These are phyloP conservation scores for Anneissia japonica DNA, from an alignment of 35 echinoderm and acorn worm species.

Conservation along the genomic window DNA sequence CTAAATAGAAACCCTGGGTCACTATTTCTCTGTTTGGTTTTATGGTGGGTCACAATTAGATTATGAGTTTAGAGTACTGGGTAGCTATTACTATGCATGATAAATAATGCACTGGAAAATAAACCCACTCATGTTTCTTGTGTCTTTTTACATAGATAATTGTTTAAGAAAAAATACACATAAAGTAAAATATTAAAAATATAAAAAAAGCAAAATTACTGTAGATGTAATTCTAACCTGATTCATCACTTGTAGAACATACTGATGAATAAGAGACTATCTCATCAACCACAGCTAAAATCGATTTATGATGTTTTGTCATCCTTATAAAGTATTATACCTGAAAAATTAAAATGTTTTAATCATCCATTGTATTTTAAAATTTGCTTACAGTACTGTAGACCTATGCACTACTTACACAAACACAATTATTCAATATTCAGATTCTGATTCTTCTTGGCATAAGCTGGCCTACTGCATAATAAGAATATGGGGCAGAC, in stretches of 20 bases:
- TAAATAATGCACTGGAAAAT: not conserved
- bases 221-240: constrained; percentile 41
- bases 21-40: too few relatives aligned
- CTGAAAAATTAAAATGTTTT: too few relatives aligned
- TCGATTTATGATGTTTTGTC: constrained; percentile 23
- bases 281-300: constrained; percentile 75
- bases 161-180: not conserved
- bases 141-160: not conserved
- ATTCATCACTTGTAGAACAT: constrained; percentile 69
- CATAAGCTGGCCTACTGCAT: too few relatives aligned
- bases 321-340: too few relatives aligned
- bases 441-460: too few relatives aligned
- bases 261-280: constrained; percentile 68
- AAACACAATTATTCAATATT: too few relatives aligned
- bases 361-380: too few relatives aligned
- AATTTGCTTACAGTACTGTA: too few relatives aligned
- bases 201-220: not conserved
- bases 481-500: too few relatives aligned
- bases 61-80: not conserved
- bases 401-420: too few relatives aligned
- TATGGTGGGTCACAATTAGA: not conserved
- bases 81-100: not conserved
- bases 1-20: too few relatives aligned
- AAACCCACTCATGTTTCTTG: not conserved
- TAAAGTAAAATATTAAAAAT: not conserved